Conservation (phyloP, 2,797 vertebrate genomes). For the Erpetoichthys calabaricus region DNA sequence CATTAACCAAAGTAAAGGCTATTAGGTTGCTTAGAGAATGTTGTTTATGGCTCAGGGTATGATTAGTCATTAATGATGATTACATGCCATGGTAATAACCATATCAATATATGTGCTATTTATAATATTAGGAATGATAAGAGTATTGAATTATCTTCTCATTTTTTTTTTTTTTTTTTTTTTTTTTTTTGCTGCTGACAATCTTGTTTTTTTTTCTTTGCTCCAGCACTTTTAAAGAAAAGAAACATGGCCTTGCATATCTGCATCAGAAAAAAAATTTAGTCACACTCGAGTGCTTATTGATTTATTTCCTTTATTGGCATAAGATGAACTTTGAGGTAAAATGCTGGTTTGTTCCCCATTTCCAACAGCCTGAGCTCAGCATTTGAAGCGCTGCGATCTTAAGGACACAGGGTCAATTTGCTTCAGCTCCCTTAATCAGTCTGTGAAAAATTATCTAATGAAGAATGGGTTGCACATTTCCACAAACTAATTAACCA, state of each 20-base stretch:
- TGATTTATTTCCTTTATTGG: conserved; percentile 98
- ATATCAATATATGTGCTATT: not conserved
- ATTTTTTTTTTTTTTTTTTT: conserved; percentile 5
- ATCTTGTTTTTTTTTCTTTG: not conserved
- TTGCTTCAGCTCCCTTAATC: conserved; percentile 79
- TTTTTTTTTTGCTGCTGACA: conserved; percentile 1
- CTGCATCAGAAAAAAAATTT: conserved; percentile 56
- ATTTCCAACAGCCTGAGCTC: conserved; percentile 70
- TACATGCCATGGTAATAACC: not conserved
- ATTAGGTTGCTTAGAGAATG: no score
- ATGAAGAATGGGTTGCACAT: conserved; percentile 93
- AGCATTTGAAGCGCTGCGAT: conserved; percentile 70
- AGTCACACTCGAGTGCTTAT: conserved; percentile 95
- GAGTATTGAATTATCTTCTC: not conserved
- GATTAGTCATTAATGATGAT: no score
- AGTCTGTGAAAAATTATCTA: conserved; percentile 96
- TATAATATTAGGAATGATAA: not conserved
- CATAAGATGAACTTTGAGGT: conserved; percentile 83
- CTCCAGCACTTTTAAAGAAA: not conserved
- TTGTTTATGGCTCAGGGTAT: no score
- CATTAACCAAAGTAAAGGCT: no score
- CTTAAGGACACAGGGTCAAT: conserved; percentile 79
- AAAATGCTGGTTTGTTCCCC: conserved; percentile 78
- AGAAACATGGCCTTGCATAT: conserved; percentile 7
- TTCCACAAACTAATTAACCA: conserved; percentile 98